Base-by-base conservation (phyloP, 2,888 invertebrate genomes). In the Mechanitis messenoides region DNA sequence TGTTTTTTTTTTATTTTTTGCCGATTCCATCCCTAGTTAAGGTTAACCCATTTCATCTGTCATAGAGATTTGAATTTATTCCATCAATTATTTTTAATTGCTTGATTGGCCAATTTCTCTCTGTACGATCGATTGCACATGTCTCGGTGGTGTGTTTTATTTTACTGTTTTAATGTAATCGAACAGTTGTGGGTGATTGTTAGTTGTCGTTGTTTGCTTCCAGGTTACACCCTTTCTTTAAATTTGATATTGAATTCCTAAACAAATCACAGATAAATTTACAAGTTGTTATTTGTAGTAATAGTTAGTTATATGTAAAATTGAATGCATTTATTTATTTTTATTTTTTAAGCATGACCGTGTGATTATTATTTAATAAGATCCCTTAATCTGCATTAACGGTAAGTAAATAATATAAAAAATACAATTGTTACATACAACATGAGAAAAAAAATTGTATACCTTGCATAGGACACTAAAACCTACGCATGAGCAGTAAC, bases 131-230 rank as follows among this genome's bases (percentile, higher is more conserved):
- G 74, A 79, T 77, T 84, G 84, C 83, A 78, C 83, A 73, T 85
- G 79, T 84, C 71, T 85, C 75, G 80, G 79, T 86, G 84, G 83
- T 87, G 85, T 90, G 83, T 80, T 80, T 80, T 78, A 79, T 81
- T 82, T 81, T 68, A 78, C 74, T 83, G 77, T 84, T 79, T 81
- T 79, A 72, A 78, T 70, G 80, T 81, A 79, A 74, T 75, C 73
- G 68, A 79, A 76, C 79, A 76, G 74, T 77, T 82, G 82, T 87
- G 85, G 87, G 85, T 85, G 83, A 83, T 81, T 83, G 82, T 83
- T 83, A 84, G 85, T 81, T 87, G 87, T 87, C 87, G 84, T 87
- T 86, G 83, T 86, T 84, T 86, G 83, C 82, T 84, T 88, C 90
- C 90, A 90, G 90, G 90, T 86, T 89, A 87, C 85, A 86, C 87